Evolutionary conservation across 2,888 invertebrate genomes (phyloP).

Genomic region (Melikaiella ostensackeni): DNA sequence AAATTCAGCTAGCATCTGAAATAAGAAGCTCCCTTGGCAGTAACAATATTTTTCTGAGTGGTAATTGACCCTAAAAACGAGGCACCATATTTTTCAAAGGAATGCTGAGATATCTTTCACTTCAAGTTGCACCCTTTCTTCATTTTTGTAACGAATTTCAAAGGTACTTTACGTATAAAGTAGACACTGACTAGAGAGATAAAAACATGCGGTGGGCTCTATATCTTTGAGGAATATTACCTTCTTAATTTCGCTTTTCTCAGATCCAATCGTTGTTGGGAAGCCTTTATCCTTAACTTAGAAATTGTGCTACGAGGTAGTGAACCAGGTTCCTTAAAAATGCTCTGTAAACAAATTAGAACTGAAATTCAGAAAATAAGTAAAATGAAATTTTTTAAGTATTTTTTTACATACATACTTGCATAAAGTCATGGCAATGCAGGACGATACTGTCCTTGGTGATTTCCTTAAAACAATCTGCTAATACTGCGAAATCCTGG

Average conservation of each 20-base stretch:
- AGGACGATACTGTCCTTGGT: slow-evolving; percentile 87
- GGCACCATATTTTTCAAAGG: background rate
- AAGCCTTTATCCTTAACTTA: slow-evolving; percentile 81
- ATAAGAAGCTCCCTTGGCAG: background rate
- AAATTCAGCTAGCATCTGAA: background rate
- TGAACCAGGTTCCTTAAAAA: slow-evolving; percentile 90
- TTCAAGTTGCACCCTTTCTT: background rate
- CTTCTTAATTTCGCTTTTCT: slow-evolving; percentile 67
- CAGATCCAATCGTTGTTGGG: slow-evolving; percentile 79
- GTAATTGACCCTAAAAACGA: slow-evolving; percentile 10
- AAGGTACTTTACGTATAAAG: background rate
- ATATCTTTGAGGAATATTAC: slow-evolving; percentile 62
- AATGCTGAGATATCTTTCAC: background rate
- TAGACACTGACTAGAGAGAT: slow-evolving; percentile 66
- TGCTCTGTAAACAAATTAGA: slow-evolving; percentile 81
- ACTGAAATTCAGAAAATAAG: slow-evolving; percentile 38
- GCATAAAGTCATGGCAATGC: slow-evolving; percentile 93
- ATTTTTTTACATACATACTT: slow-evolving; percentile 80
- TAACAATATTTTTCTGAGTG: background rate
- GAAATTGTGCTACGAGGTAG: slow-evolving; percentile 84
- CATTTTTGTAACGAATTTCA: background rate
- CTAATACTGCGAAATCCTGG: slow-evolving; percentile 89
- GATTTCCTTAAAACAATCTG: slow-evolving; percentile 90
- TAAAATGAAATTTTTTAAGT: slow-evolving; percentile 26
- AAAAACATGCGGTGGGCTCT: slow-evolving; percentile 11